Evolutionary conservation across 2,888 invertebrate genomes (phyloP), one percentile per base, ranked within the genome.

Genomic region (Parthenolecanium corni): DNA sequence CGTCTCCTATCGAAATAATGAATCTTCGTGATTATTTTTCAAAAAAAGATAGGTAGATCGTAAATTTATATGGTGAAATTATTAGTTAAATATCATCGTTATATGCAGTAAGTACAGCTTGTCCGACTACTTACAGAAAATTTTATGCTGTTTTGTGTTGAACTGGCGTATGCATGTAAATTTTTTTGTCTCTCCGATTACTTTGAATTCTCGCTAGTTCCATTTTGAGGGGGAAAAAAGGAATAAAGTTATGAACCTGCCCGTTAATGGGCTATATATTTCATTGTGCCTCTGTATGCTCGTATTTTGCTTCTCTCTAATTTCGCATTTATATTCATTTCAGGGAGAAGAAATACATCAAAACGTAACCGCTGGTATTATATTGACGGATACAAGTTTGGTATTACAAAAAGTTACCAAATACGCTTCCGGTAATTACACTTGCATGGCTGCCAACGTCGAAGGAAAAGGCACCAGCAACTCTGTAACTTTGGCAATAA

Each of bases 391-490:
- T 71, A 88, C 68, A 23, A 89, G 88, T 71, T 76, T 91, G 68
- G 89, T 91, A 6, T 81, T 91, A 65, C 90, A 90, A 73, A 85
- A 85, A 69, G 86, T 91, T 65, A 86, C 85, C 49, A 78, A 89
- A 66, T 81, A 82, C 65, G 85, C 87, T 31, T 89, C 88, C n/a
- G 90, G 91, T 3, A 85, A 87, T 74, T 91, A 89, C 76, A 87
- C 86, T 63, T 91, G 91, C 72, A 79, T 86, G 73, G 89, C 89
- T 31, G 85, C 85, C 64, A 91, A 91, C 75, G 82, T 83, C 64
- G 89, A 90, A 73, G 90, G 90, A 49, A 87, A 84, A 67, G 76
- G 77, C 25, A 73, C 73, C 66, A 78, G 78, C 69, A 77, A 78
- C 66, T 72, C 76, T 0, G 77, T 78, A 25, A 69, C 72, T 46